A percentile compares a stretch with the other conserved stretches of the same genome.
These are phyloP conservation scores for Pavo muticus DNA, from an alignment of 2,113 vertebrate genomes.

Conservation along the genomic window DNA sequence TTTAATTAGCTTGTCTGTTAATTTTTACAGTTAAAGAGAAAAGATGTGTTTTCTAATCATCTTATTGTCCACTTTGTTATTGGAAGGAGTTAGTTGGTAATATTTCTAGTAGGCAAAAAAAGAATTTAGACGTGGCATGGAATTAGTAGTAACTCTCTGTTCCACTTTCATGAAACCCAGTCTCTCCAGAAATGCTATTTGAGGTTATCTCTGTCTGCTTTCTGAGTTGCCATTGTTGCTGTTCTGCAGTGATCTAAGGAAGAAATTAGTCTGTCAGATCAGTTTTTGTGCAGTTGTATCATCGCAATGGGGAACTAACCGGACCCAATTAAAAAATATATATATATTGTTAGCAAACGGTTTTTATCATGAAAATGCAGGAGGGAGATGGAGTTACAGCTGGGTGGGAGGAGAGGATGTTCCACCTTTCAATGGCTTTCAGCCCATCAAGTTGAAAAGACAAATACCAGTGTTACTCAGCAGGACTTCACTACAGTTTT, in stretches of 20 bases:
- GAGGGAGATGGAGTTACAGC: accelerated
- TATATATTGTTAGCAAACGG: neutral
- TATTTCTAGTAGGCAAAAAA: neutral
- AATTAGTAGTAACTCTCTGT: neutral
- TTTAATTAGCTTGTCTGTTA: neutral
- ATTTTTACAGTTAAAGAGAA: neutral
- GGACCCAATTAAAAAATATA: neutral
- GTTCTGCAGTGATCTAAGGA: neutral
- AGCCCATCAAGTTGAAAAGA: neutral
- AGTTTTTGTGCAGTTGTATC: neutral
- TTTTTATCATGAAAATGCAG: neutral
- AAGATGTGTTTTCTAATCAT: neutral
- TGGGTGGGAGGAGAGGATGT: neutral
- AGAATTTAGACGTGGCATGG: neutral
- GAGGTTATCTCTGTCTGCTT: neutral
- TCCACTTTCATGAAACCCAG: neutral
- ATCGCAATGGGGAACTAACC: neutral
- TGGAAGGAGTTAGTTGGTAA: accelerated
- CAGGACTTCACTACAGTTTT: neutral
- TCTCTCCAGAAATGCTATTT: neutral
- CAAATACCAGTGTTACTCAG: neutral
- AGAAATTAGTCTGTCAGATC: neutral
- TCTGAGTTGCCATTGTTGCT: neutral
- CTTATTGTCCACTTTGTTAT: neutral
- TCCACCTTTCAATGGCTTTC: neutral